Percentiles rank a stretch among this genome's conserved stretches.
phyloP scores from a whole-genome alignment of 2,888 invertebrate genomes.

The Standfussiana lucernea region DNA sequence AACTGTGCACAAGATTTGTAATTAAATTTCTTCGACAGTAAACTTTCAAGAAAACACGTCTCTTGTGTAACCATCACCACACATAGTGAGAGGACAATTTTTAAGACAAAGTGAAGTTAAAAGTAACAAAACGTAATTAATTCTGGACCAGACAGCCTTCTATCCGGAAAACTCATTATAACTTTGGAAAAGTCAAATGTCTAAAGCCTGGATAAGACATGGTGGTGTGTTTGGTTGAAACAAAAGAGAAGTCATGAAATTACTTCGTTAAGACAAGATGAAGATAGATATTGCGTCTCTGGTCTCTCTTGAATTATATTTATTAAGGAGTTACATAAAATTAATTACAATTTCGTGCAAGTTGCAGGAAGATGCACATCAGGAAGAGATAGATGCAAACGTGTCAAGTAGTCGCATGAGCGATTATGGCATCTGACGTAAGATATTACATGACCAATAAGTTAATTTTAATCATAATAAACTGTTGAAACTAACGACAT shows the following conservation, averaged over 20 bases:
- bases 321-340: slow-evolving; percentile 34
- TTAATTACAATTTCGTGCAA: slow-evolving; percentile 42
- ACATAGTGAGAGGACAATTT: slow-evolving; percentile 31
- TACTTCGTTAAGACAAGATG: background rate
- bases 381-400: slow-evolving; percentile 63
- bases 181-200: slow-evolving; percentile 15
- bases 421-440: slow-evolving; percentile 60
- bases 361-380: slow-evolving; percentile 43
- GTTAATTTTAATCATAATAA: slow-evolving; percentile 26
- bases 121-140: slow-evolving; percentile 14
- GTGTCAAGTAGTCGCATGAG: slow-evolving; percentile 53
- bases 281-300: too few relatives aligned
- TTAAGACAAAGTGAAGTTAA: slow-evolving; percentile 15
- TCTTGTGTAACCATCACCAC: slow-evolving; percentile 20
- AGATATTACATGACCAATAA: slow-evolving; percentile 58
- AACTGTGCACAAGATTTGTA: slow-evolving; percentile 24
- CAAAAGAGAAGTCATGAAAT: background rate
- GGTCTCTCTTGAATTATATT: background rate
- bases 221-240: background rate
- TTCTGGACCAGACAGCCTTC: slow-evolving; percentile 13
- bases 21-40: slow-evolving; percentile 29
- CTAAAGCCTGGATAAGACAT: background rate
- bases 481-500: slow-evolving; percentile 30
- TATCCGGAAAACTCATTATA: slow-evolving; percentile 4
- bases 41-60: slow-evolving; percentile 35